Base-by-base conservation (phyloP, 1,140 invertebrate genomes). In the Euwallacea similis region DNA sequence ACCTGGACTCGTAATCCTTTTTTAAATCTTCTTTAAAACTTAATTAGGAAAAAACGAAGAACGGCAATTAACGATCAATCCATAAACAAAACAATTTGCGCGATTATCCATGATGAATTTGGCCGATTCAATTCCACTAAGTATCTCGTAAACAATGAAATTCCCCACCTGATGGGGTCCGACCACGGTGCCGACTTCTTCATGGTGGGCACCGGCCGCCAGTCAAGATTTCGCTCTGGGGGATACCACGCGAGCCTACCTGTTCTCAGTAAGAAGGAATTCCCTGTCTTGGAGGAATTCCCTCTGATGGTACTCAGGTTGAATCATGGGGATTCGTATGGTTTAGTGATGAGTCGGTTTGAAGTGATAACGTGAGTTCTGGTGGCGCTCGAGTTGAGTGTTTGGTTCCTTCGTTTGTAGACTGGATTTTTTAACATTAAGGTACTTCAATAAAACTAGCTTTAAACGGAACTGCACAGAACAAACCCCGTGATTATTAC, bases 101-200 rank as follows among this genome's bases (percentile, higher is more conserved):
- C 13, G 46, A 50, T 50, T 50, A 50, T 50, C 13, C 13, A 13
- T 50, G 46, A 50, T 50, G 46, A 50, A 50, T 50, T 50, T 50
- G 2, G 46, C 46, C 46, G 13, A 50, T 50, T 50, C 46, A 50
- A 10, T 50, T 50, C 58, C 21, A 41, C 58, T 56, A 13, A 42
- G 46, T 13, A 50, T 63, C 21, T 16, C 33, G 50, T 66, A 66
- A 66, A 66, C 66, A 67, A 67, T 59, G 42, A 67, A 67, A 67
- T 58, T 67, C 66, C 66, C 66, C 66, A 67, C 66, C 42, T 56
- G 56, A 33, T 16, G 42, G 13, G 66, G n/a, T 10, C 15, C 46
- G 13, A 41, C 33, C 8, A 21, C 66, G 54, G 53, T 58, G 8
- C 54, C 53, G 63, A 59, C 42, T 67, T 59, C 56, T 67, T 67